Evolutionary conservation across 1,140 invertebrate species (phyloP).

Genomic region (Calosoma granatense): DNA sequence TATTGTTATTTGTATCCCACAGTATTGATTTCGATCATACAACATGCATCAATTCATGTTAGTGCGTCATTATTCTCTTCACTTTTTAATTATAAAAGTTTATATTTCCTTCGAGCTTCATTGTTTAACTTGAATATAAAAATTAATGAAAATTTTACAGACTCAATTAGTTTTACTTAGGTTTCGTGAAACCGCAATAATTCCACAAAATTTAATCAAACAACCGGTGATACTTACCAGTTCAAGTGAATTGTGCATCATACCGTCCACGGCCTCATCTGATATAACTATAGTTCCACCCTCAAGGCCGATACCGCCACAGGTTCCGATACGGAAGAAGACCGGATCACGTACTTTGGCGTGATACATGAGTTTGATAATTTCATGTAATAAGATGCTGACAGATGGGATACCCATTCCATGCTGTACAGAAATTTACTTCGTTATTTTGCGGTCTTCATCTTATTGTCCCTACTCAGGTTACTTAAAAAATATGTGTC

Average conservation of each 20-base stretch:
- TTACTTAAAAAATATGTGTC: no score
- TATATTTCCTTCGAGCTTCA: no score
- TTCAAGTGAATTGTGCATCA: constrained; percentile 53
- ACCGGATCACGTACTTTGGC: constrained; percentile 60
- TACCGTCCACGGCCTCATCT: constrained; percentile 55
- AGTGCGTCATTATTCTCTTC: no score
- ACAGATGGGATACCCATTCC: constrained; percentile 76
- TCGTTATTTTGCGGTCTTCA: no score
- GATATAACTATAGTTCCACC: constrained; percentile 66
- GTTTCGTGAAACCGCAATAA: neutral
- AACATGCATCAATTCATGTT: no score
- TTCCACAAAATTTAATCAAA: constrained; percentile 15
- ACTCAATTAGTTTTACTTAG: neutral
- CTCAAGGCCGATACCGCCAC: constrained; percentile 64
- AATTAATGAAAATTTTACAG: neutral
- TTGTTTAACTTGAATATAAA: no score
- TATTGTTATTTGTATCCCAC: no score
- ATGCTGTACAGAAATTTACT: constrained; percentile 56
- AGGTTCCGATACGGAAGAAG: constrained; percentile 73
- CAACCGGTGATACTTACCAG: constrained; percentile 42
- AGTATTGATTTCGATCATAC: no score
- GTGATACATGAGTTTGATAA: constrained; percentile 70
- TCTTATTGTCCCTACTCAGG: no score
- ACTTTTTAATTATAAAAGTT: no score
- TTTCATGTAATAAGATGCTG: constrained; percentile 68